phyloP scores from a whole-genome alignment of 2,113 vertebrate species.

The Gila orcuttii region DNA sequence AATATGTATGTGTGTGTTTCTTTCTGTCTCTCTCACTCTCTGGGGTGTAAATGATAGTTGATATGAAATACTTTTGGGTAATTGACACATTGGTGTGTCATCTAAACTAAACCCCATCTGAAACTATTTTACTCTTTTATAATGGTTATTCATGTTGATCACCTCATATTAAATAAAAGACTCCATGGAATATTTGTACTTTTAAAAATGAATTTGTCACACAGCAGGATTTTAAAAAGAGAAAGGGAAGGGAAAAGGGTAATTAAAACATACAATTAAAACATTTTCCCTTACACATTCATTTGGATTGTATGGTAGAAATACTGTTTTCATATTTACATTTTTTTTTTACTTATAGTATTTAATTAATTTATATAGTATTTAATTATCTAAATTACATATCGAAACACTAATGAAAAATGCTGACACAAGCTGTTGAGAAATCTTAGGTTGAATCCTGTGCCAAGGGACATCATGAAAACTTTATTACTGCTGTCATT shows the following conservation, averaged over 20 bases:
- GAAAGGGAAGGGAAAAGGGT: too few relatives aligned
- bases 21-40: not conserved
- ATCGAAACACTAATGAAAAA: not conserved
- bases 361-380: too few relatives aligned
- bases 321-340: too few relatives aligned
- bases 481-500: too few relatives aligned
- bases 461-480: not conserved
- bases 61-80: not conserved
- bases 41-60: not conserved
- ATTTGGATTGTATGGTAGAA: too few relatives aligned
- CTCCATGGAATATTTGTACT: not conserved
- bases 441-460: not conserved
- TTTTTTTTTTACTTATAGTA: too few relatives aligned
- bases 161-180: not conserved
- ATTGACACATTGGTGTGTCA: not conserved
- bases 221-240: too few relatives aligned
- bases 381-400: not conserved
- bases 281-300: too few relatives aligned
- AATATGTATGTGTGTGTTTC: not conserved
- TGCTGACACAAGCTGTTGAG: not conserved
- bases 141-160: not conserved
- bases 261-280: too few relatives aligned
- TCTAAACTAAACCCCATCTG: not conserved
- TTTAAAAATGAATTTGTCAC: too few relatives aligned
- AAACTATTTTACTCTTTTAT: not conserved